These are phyloP conservation scores for Ophion obscuratus DNA, from an alignment of 2,888 invertebrate species.

Conservation along the genomic window DNA sequence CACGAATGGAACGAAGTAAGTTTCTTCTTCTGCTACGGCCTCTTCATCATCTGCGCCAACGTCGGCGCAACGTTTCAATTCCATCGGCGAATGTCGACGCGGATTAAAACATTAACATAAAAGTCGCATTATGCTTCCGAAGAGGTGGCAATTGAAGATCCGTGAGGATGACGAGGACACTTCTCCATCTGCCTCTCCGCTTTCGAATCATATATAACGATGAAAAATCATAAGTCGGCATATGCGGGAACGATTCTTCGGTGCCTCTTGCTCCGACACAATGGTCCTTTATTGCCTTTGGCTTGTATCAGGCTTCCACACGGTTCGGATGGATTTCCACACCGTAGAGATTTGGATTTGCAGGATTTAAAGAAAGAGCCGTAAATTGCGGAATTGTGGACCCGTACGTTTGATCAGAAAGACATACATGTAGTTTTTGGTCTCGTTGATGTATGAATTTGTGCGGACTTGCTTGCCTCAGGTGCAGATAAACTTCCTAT, in stretches of 20 bases:
- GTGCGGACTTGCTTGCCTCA: neutral
- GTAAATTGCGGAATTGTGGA: neutral
- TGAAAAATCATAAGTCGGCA: conserved; percentile 79
- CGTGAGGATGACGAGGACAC: conserved; percentile 63
- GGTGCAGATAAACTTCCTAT: neutral
- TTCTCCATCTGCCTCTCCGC: conserved; percentile 47
- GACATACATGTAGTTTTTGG: neutral
- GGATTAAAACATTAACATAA: conserved; percentile 81
- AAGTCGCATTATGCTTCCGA: conserved; percentile 72
- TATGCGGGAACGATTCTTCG: conserved; percentile 48
- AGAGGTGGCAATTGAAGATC: conserved; percentile 58
- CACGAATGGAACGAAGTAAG: conserved; percentile 36
- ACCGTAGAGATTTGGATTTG: conserved; percentile 36
- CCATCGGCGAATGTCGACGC: conserved; percentile 63
- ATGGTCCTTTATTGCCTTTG: conserved; percentile 45
- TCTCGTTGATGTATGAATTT: neutral
- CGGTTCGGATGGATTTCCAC: conserved; percentile 21
- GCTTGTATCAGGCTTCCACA: conserved; percentile 33
- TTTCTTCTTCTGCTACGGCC: conserved; percentile 31
- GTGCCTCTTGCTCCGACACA: conserved; percentile 51
- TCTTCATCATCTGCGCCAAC: conserved; percentile 40
- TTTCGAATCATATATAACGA: conserved; percentile 65
- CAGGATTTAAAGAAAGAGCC: neutral
- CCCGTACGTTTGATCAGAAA: neutral
- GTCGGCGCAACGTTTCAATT: conserved; percentile 74